Conservation (phyloP, 2,797 vertebrate genomes). For the Hippocampus kuda region DNA sequence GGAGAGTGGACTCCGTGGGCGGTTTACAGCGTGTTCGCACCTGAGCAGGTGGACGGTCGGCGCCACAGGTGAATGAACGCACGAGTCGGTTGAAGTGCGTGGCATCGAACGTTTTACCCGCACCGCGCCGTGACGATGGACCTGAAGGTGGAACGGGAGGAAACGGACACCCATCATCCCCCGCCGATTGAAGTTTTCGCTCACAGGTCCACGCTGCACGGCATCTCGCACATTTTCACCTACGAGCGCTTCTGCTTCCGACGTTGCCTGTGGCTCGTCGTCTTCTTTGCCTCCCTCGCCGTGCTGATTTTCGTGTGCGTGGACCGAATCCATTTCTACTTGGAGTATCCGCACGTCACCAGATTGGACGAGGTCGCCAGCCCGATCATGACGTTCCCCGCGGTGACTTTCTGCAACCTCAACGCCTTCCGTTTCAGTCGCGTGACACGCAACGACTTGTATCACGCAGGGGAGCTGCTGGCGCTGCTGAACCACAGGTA, state of each 20-base stretch:
- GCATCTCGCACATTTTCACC: slow-evolving; percentile 95
- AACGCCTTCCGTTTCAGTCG: slow-evolving; percentile 96
- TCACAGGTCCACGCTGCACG: slow-evolving; percentile 89
- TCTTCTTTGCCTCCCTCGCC: slow-evolving; percentile 85
- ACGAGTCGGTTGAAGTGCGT: neutral
- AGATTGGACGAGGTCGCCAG: slow-evolving; percentile 88
- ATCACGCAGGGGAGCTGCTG: slow-evolving; percentile 93
- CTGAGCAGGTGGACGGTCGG: slow-evolving; percentile 23
- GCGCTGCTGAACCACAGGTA: slow-evolving; percentile 94
- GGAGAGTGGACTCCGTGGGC: slow-evolving; percentile 25
- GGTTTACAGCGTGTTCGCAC: slow-evolving; percentile 22
- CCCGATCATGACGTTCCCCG: slow-evolving; percentile 84
- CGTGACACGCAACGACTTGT: slow-evolving; percentile 93
- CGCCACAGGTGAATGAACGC: slow-evolving; percentile 55
- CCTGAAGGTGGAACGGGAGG: slow-evolving; percentile 85
- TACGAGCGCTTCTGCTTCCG: slow-evolving; percentile 84
- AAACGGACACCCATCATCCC: slow-evolving; percentile 76
- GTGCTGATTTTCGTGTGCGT: slow-evolving; percentile 86
- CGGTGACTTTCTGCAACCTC: slow-evolving; percentile 96
- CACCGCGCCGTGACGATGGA: slow-evolving; percentile 69
- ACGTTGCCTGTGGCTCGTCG: slow-evolving; percentile 84
- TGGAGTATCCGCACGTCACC: slow-evolving; percentile 94
- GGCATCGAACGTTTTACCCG: neutral
- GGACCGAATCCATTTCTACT: slow-evolving; percentile 91
- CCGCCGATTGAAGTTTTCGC: slow-evolving; percentile 90